These are phyloP conservation scores for Rhamnusium bicolor DNA, from an alignment of 2,888 invertebrate genomes.

Conservation along the genomic window DNA sequence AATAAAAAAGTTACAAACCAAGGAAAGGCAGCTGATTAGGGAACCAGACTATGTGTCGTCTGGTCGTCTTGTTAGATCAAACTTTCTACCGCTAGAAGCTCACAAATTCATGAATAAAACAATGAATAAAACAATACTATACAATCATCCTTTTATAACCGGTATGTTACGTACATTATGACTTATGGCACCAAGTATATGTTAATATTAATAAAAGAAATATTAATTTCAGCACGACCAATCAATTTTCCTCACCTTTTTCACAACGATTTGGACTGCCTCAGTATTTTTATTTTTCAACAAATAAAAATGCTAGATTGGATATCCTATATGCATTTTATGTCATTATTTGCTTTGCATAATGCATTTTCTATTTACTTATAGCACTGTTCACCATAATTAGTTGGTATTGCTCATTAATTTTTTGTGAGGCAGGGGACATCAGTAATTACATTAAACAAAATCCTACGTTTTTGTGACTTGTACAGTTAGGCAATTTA, in stretches of 20 bases:
- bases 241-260: conserved; percentile 13
- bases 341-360: conserved; percentile 36
- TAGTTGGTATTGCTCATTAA: conserved; percentile 33
- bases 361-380: conserved; percentile 33
- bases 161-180: neutral
- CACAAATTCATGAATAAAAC: neutral
- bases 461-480: conserved; percentile 20
- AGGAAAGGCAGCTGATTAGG: too few species aligned
- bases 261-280: neutral
- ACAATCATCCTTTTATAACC: neutral
- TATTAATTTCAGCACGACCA: conserved; percentile 9
- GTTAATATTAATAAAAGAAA: neutral
- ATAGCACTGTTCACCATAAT: conserved; percentile 12
- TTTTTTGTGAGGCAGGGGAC: conserved; percentile 33
- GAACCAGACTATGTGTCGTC: neutral
- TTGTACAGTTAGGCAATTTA: conserved; percentile 31
- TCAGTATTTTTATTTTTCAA: conserved; percentile 4
- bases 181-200: neutral
- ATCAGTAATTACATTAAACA: conserved; percentile 34
- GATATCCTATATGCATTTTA: conserved; percentile 26
- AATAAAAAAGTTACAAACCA: too few species aligned
- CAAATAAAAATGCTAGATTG: conserved; percentile 28
- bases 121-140: too few species aligned
- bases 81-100: neutral
- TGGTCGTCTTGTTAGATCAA: neutral